Evolutionary conservation across 2,888 invertebrate species (phyloP).

Genomic region (Agrochola lychnidis): DNA sequence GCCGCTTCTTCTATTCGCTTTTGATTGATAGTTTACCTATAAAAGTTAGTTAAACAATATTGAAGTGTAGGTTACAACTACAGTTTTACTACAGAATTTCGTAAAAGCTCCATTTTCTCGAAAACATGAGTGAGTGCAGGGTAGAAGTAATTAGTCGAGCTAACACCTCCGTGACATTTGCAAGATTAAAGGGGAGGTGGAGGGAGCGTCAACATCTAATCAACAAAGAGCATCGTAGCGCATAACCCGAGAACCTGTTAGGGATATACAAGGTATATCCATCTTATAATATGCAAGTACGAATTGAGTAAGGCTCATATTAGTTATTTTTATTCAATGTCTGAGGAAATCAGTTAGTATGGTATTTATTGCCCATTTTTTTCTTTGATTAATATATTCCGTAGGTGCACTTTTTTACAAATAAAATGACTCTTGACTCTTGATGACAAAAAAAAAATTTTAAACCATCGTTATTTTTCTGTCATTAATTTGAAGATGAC

Average conservation of each 20-base stretch:
- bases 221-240: slow-evolving; percentile 77
- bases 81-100: neutral
- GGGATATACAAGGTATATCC: slow-evolving; percentile 31
- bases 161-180: slow-evolving; percentile 70
- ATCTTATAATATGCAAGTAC: neutral
- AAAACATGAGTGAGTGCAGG: slow-evolving; percentile 24
- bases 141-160: slow-evolving; percentile 54
- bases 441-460: no score
- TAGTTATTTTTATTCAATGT: neutral
- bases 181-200: slow-evolving; percentile 71
- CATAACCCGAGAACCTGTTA: slow-evolving; percentile 61
- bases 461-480: no score
- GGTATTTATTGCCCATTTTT: neutral
- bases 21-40: neutral
- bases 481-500: no score
- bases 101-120: neutral
- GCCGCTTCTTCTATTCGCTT: neutral
- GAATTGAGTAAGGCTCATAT: neutral
- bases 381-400: neutral
- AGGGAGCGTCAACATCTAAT: slow-evolving; percentile 71
- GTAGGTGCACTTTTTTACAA: neutral
- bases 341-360: neutral
- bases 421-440: neutral
- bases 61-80: neutral
- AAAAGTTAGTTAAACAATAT: neutral